These are phyloP conservation scores for Macrotrachela quadricornifera DNA, from an alignment of 1,140 invertebrate genomes.

Conservation along the genomic window DNA sequence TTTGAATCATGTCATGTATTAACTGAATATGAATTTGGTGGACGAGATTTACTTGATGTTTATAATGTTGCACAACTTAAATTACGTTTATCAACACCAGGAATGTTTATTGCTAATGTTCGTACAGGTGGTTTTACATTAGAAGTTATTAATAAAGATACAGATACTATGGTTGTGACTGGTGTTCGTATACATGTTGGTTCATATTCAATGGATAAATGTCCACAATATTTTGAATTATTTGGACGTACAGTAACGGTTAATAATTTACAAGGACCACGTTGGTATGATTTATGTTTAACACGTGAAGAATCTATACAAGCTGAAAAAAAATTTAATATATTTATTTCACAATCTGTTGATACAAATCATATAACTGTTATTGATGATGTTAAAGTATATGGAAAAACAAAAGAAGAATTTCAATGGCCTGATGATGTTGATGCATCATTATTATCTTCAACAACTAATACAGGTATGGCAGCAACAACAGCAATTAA, in stretches of 20 bases:
- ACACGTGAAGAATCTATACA: slow-evolving; percentile 76
- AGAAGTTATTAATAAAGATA: slow-evolving; percentile 60
- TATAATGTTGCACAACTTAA: slow-evolving; percentile 86
- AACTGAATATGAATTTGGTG: slow-evolving; percentile 73
- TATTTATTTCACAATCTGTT: slow-evolving; percentile 60
- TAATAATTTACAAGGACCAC: slow-evolving; percentile 42
- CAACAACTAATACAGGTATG: neutral
- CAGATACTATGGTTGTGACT: slow-evolving; percentile 43
- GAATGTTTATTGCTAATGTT: slow-evolving; percentile 23
- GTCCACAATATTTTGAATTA: slow-evolving; percentile 61
- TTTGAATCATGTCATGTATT: slow-evolving; percentile 77
- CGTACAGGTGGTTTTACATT: slow-evolving; percentile 62
- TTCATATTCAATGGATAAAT: slow-evolving; percentile 57
- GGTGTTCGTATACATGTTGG: slow-evolving; percentile 64
- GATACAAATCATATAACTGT: slow-evolving; percentile 53
- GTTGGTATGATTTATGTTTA: slow-evolving; percentile 85
- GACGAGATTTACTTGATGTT: slow-evolving; percentile 77
- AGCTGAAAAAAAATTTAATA: slow-evolving; percentile 72
- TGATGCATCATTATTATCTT: slow-evolving; percentile 47
- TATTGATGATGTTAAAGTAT: slow-evolving; percentile 72
- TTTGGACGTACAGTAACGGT: slow-evolving; percentile 60
- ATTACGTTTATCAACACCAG: slow-evolving; percentile 61
- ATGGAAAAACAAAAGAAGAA: slow-evolving; percentile 79
- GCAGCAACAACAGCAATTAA: slow-evolving; percentile 9
- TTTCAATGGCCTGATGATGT: slow-evolving; percentile 86